Base-by-base conservation (phyloP, 2,888 invertebrate species). In the Eurytoma adleriae region DNA sequence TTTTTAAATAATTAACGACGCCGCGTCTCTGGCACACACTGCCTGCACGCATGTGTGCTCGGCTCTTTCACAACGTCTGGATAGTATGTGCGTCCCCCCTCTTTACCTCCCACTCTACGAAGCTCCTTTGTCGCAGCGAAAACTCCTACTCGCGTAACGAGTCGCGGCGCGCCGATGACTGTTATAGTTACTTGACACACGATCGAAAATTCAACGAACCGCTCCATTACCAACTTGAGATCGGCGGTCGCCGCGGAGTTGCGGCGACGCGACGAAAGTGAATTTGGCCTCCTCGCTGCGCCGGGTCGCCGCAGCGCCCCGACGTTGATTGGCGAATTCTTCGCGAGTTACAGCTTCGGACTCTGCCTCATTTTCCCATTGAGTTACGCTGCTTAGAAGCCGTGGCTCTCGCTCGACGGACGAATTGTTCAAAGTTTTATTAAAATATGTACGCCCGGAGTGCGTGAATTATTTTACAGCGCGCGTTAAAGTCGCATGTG, bases 141-240 rank as follows among this genome's bases (percentile, higher is more conserved):
- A 20, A 59, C 75, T 30, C 68, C 68, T 57, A 68, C 75, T 50
- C 75, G 52, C 56, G 70, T 64, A 70, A 77, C 48, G 69, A 77
- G 54, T 70, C 24, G 76, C 48, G 20, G 54, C 52, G 52, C 67
- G 52, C 67, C 74, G 56, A 76, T 76, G 77, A 59, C 78, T 71
- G 59, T 78, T 78, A 71, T 50, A 78, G 78, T 78, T 71, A 66
- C 78, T 78, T 78, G 78, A 78, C 71, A 72, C 71, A 59, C 59
- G 78, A 78, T 78, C 78, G 71, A 78, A 78, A 78, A 71, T 78
- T 66, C 78, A 78, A 78, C 78, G 78, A 78, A 72, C 78, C 67
- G 67, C 67, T 74, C 50, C 61, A 70, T 70, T 77, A 77, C 57
- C 57, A 77, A 64, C 64, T 70, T 64, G 70, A 70, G 40, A 40